Conservation (phyloP, 1,140 invertebrate genomes). For the Telenomus remus region DNA sequence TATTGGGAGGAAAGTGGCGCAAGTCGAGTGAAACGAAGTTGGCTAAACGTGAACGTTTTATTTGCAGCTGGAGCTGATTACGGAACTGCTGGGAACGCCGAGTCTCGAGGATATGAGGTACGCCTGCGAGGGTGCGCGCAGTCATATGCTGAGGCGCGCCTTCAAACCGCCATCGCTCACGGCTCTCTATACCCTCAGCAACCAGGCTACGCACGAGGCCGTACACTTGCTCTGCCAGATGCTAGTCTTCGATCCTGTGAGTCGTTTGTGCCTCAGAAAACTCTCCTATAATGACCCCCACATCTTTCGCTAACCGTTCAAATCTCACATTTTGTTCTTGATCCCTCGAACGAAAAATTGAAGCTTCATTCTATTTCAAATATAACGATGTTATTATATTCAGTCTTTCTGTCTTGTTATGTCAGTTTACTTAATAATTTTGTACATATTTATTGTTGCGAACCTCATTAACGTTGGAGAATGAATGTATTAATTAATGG, state of each 20-base stretch:
- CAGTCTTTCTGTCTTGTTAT: too few relatives aligned
- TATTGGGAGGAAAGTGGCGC: slow-evolving; percentile 8
- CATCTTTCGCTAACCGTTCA: not conserved
- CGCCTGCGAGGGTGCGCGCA: slow-evolving; percentile 95
- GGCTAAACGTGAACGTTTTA: slow-evolving; percentile 19
- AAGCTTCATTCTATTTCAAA: too few relatives aligned
- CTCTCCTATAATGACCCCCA: not conserved
- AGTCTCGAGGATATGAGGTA: slow-evolving; percentile 95
- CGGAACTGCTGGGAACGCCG: slow-evolving; percentile 97
- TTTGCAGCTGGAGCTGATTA: slow-evolving; percentile 94
- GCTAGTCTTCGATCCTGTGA: slow-evolving; percentile 98
- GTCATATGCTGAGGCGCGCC: slow-evolving; percentile 92
- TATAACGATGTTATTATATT: too few relatives aligned
- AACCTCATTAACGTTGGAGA: too few relatives aligned
- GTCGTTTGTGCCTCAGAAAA: slow-evolving; percentile 63
- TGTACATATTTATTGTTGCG: too few relatives aligned
- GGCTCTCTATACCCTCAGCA: slow-evolving; percentile 92
- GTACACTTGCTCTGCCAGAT: slow-evolving; percentile 98
- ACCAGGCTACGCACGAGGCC: slow-evolving; percentile 96
- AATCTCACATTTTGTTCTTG: not conserved
- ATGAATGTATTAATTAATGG: too few relatives aligned
- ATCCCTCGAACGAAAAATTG: too few relatives aligned
- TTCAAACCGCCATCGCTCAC: slow-evolving; percentile 92
- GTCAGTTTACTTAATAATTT: too few relatives aligned
- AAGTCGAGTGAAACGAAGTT: slow-evolving; percentile 9